Conservation (phyloP, 2,888 invertebrate genomes). For the Ochropacha duplaris region DNA sequence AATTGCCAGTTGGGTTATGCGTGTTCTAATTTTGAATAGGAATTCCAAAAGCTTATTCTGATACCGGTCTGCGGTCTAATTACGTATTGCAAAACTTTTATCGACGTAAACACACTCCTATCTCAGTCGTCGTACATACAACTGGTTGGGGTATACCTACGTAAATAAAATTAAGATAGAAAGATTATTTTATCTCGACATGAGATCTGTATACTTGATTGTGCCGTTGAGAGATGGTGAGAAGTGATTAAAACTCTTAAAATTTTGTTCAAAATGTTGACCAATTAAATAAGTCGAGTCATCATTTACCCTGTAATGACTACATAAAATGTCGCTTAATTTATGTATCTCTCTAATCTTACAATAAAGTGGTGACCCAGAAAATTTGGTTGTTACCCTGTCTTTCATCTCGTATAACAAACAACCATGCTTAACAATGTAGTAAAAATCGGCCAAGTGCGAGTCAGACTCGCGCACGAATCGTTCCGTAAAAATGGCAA, state of each 20-base stretch:
- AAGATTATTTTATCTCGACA: not conserved
- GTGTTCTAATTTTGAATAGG: conserved; percentile 67
- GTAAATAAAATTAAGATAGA: not conserved
- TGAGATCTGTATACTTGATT: not conserved
- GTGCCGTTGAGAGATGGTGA: not conserved
- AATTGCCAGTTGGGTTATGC: conserved; percentile 58
- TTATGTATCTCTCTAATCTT: not conserved
- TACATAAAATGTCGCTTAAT: not conserved
- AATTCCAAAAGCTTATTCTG: conserved; percentile 45
- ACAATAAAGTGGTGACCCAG: not conserved
- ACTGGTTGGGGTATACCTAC: not conserved
- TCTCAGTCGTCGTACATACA: not conserved
- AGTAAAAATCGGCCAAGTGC: no score
- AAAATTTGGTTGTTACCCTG: not conserved
- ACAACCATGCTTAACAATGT: no score
- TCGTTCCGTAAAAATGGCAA: no score
- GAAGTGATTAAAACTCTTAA: not conserved
- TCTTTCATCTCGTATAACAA: no score
- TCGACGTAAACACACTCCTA: not conserved
- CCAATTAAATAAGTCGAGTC: not conserved
- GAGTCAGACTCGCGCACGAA: no score
- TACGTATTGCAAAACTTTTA: conserved; percentile 4
- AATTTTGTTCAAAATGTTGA: not conserved
- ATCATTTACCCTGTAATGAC: not conserved
- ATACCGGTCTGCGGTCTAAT: conserved; percentile 18